Percentiles rank a stretch among this genome's conserved stretches.
Evolutionary conservation across 1,140 invertebrate species (phyloP).

Genomic region (Pinna nobilis): DNA sequence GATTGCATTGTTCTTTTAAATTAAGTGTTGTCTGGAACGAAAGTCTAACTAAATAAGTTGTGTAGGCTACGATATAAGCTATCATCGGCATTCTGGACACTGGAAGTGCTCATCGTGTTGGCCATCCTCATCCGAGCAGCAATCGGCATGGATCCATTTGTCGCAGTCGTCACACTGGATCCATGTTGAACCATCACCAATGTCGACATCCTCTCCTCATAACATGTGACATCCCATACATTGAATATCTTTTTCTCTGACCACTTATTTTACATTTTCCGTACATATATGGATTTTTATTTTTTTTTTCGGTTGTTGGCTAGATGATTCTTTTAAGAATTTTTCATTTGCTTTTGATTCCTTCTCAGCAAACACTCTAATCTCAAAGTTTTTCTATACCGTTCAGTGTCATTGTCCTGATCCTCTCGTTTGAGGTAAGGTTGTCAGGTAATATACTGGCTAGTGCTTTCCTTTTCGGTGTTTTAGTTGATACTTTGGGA

Average conservation of each 20-base stretch:
- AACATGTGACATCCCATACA: constrained; percentile 2
- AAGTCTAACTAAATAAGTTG: not conserved
- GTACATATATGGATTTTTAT: not conserved
- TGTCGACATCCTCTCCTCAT: not conserved
- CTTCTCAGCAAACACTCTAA: not conserved
- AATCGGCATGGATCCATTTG: not conserved
- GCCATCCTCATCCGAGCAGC: not conserved
- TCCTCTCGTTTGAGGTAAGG: not conserved
- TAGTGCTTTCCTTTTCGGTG: not conserved
- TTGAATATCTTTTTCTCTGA: not conserved
- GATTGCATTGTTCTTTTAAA: too few species aligned
- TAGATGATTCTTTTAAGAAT: not conserved
- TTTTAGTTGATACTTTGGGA: too few species aligned
- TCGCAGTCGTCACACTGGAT: not conserved
- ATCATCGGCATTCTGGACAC: not conserved
- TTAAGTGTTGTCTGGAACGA: too few species aligned
- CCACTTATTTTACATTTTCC: not conserved
- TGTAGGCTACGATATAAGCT: not conserved
- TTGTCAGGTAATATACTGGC: constrained; percentile 13
- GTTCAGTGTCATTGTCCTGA: not conserved
- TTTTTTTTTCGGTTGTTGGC: not conserved
- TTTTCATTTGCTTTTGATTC: not conserved
- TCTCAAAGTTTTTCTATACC: constrained; percentile 7
- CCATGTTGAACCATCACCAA: not conserved
- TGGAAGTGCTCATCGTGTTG: not conserved